Percentiles rank a stretch among this genome's conserved stretches.
Evolutionary conservation across 2,113 vertebrate genomes (phyloP).

Genomic region (Grallaria varia): DNA sequence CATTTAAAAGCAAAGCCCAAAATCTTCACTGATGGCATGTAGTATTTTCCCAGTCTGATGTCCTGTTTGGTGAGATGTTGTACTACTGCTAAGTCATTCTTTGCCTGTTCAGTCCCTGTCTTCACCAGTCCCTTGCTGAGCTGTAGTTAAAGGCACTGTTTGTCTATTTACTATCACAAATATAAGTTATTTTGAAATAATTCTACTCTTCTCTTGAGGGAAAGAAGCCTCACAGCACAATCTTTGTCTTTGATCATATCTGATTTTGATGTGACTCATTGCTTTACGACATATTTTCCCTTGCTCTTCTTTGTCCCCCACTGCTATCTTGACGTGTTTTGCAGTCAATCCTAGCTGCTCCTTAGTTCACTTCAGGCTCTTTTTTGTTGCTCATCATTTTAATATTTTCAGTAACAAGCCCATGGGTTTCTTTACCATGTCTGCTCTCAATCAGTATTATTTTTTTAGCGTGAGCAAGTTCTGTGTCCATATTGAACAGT

Average conservation of each 20-base stretch:
- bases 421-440: background rate
- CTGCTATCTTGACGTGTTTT: background rate
- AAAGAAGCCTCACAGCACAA: background rate
- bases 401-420: background rate
- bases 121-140: background rate
- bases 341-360: background rate
- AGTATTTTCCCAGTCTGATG: background rate
- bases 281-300: background rate
- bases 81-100: background rate
- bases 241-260: slow-evolving; percentile 38
- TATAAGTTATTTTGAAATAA: background rate
- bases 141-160: background rate
- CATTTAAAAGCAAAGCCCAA: background rate
- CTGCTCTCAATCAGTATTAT: background rate
- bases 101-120: background rate
- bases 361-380: background rate
- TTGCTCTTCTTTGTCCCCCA: background rate
- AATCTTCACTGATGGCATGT: background rate
- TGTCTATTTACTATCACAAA: background rate
- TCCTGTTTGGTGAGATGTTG: background rate
- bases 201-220: background rate
- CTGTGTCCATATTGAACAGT: background rate
- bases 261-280: slow-evolving; percentile 6
- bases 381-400: slow-evolving; percentile 3
- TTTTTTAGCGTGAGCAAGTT: background rate